Percentiles rank a stretch among this genome's conserved stretches.
These are phyloP conservation scores for Panulirus ornatus DNA, from an alignment of 1,140 invertebrate species.

Conservation along the genomic window DNA sequence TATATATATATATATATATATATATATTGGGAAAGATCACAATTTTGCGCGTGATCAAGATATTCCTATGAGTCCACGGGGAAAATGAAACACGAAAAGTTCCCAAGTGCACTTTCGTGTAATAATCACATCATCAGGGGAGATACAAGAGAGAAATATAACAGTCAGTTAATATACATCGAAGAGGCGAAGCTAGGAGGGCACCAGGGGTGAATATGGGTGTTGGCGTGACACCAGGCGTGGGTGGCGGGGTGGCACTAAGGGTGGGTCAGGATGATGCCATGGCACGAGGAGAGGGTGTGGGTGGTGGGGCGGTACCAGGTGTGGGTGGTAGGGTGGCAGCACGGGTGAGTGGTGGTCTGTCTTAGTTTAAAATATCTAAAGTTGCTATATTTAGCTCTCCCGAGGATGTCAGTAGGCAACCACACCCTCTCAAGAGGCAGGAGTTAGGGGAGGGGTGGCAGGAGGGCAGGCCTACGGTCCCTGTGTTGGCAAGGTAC, in stretches of 20 bases:
- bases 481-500: no score
- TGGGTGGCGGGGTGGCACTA: background rate
- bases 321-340: no score
- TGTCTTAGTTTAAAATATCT: background rate
- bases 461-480: conserved; percentile 24
- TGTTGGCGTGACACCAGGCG: background rate
- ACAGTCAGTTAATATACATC: no score
- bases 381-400: background rate
- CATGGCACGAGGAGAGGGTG: background rate
- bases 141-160: no score
- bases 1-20: no score
- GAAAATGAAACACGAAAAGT: no score
- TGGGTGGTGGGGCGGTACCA: background rate
- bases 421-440: background rate
- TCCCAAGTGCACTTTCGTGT: no score
- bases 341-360: background rate
- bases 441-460: background rate
- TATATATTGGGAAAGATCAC: no score
- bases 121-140: no score
- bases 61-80: no score
- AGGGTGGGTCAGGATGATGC: background rate
- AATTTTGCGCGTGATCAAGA: no score
- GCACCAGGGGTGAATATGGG: background rate
- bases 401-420: background rate
- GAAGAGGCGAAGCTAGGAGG: no score